phyloP scores from a whole-genome alignment of 2,888 invertebrate genomes.

The Oscheius myriophilus region DNA sequence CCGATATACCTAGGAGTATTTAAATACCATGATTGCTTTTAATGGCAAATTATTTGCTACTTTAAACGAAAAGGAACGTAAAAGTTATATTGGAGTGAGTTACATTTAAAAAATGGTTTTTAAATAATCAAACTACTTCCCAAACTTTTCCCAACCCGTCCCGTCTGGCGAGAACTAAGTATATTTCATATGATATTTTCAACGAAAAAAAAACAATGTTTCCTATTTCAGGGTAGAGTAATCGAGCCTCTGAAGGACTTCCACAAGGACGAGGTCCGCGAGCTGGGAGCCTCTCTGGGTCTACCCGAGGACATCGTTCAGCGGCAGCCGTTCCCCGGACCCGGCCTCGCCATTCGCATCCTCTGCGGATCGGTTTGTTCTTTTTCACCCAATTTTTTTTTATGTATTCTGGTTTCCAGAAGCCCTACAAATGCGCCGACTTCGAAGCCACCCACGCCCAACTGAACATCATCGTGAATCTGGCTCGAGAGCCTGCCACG shows the following conservation, averaged over 20 bases:
- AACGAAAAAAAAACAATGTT: no score
- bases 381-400: not conserved
- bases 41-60: no score
- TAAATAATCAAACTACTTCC: no score
- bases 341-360: conserved; percentile 94
- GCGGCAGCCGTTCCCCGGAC: conserved; percentile 95
- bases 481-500: conserved; percentile 1
- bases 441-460: conserved; percentile 54
- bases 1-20: no score
- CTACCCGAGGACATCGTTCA: conserved; percentile 85
- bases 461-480: conserved; percentile 30
- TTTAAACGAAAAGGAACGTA: no score
- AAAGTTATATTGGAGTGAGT: no score
- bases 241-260: conserved; percentile 98
- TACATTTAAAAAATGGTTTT: no score
- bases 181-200: no score
- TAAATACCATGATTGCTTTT: no score
- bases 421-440: conserved; percentile 84
- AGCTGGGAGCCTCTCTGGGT: conserved; percentile 87
- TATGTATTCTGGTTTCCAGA: conserved; percentile 73
- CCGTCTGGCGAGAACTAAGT: no score
- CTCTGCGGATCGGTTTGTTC: conserved; percentile 82
- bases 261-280: conserved; percentile 95
- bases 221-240: conserved; percentile 79
- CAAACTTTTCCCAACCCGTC: no score